These are phyloP conservation scores for Drosophila sproati DNA, from an alignment of 1,140 invertebrate genomes.

Conservation along the genomic window DNA sequence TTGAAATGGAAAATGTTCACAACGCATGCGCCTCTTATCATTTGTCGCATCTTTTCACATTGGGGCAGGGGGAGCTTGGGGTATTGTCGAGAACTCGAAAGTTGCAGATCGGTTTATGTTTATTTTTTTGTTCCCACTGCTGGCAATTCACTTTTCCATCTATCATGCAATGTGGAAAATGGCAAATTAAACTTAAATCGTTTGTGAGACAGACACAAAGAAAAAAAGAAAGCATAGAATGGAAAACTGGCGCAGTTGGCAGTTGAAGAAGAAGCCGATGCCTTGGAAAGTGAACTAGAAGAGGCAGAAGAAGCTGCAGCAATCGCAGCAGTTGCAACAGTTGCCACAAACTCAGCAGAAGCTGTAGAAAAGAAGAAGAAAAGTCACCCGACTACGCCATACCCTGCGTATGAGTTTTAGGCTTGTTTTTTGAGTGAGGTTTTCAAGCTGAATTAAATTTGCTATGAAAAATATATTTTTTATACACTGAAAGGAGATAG, in stretches of 20 bases:
- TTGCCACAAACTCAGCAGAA: too few species aligned
- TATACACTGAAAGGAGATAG: too few species aligned
- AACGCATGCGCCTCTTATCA: constrained; percentile 66
- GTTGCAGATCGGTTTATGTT: constrained; percentile 19
- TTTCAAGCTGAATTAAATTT: too few species aligned
- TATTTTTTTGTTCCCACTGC: constrained; percentile 38
- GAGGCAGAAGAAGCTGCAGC: neutral
- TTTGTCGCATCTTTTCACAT: constrained; percentile 53
- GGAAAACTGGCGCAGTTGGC: constrained; percentile 38
- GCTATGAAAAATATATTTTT: too few species aligned
- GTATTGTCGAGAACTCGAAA: constrained; percentile 16
- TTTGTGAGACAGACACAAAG: constrained; percentile 27
- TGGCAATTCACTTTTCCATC: constrained; percentile 71
- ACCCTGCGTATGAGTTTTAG: too few species aligned
- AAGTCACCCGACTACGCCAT: too few species aligned
- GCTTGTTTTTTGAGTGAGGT: too few species aligned
- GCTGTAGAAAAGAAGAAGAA: too few species aligned
- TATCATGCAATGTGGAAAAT: constrained; percentile 61
- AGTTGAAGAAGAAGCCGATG: neutral
- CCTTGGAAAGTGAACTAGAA: constrained; percentile 43
- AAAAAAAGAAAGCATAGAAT: constrained; percentile 55
- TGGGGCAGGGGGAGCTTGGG: neutral
- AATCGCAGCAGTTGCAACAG: neutral
- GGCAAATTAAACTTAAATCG: constrained; percentile 61
- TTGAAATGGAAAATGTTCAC: constrained; percentile 69